Base-by-base conservation (phyloP, 1,140 invertebrate genomes). In the Bilobella aurantiaca region DNA sequence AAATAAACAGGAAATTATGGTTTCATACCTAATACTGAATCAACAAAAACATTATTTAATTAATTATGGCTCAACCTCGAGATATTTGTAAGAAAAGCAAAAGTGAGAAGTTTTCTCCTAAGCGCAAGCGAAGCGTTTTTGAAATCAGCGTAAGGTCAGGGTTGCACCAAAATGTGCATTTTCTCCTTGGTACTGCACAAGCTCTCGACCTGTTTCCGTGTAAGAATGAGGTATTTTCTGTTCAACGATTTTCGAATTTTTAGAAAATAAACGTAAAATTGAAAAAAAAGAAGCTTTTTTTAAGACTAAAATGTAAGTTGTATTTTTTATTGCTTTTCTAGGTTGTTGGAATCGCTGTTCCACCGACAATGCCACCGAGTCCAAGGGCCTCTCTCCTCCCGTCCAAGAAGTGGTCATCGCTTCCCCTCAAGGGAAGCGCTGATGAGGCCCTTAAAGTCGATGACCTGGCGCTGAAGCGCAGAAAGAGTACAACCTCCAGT, bases 321-420 rank as follows among this genome's bases (percentile, higher is more conserved):
- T 3, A 18, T 59, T 59, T 46, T 57, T 65, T 29, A 63, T 66
- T 59, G n/a, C 56, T 46, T 46, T 46, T 47, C 27, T 14, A 72
- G 70, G 62, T 72, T 53, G 70, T 72, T 32, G 70, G 70, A 56
- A 70, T 73, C 21, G 58, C 65, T 34, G 68, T 69, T 25, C 68
- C 68, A 16, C 71, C 71, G 18, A 73, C 71, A 3, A 69, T 70
- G 68, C 71, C 71, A 30, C 68, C 68, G 14, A 70, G 68, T 60
- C 71, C 71, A 30, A 30, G 70, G 27, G 65, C 68, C n/a, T 73
- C 71, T 1, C 28, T 70, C n/a, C 37, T 73, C 3, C 71, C 71
- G 8, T 69, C 66, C 32, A 73, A 73, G 53, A 73, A 73, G 47
- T 73, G 71, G 71, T 68, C 66, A 16, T 73, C 71, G n/a, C 62